Conservation (phyloP, 2,888 invertebrate species). For the Amiota mariae region DNA sequence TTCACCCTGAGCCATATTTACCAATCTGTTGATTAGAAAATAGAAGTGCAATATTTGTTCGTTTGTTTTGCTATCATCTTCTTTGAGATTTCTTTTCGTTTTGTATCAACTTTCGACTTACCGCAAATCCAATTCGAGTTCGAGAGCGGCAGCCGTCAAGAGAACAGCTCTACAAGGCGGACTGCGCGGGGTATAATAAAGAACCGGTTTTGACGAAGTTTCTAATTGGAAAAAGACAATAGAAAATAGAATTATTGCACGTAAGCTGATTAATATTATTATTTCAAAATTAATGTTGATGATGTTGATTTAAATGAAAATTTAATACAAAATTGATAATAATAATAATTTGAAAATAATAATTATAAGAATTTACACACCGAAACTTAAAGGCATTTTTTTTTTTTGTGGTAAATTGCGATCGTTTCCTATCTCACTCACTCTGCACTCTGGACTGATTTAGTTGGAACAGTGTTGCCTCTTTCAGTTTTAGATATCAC, state of each 20-base stretch:
- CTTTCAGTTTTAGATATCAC: too few species aligned
- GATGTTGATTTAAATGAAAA: background rate
- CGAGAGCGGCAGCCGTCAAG: slow-evolving; percentile 79
- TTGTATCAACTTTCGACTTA: slow-evolving; percentile 44
- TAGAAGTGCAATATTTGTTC: too few species aligned
- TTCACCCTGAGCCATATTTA: slow-evolving; percentile 69
- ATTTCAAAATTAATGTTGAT: background rate
- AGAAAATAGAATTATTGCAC: background rate
- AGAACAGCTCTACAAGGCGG: slow-evolving; percentile 80
- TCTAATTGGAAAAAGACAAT: background rate
- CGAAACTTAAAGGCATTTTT: too few species aligned
- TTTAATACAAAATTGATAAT: background rate
- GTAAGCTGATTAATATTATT: too few species aligned
- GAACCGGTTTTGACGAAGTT: slow-evolving; percentile 69
- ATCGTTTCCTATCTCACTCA: too few species aligned
- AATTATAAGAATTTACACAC: background rate
- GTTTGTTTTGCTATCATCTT: slow-evolving; percentile 8
- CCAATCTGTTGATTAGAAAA: slow-evolving; percentile 50
- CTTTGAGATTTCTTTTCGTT: background rate
- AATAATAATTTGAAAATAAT: background rate
- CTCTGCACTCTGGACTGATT: too few species aligned
- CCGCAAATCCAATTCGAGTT: slow-evolving; percentile 77
- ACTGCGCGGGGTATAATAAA: slow-evolving; percentile 79
- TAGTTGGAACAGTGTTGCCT: too few species aligned
- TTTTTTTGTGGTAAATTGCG: too few species aligned